These are phyloP conservation scores for Fregetta grallaria DNA, from an alignment of 2,113 vertebrate species.

Conservation along the genomic window DNA sequence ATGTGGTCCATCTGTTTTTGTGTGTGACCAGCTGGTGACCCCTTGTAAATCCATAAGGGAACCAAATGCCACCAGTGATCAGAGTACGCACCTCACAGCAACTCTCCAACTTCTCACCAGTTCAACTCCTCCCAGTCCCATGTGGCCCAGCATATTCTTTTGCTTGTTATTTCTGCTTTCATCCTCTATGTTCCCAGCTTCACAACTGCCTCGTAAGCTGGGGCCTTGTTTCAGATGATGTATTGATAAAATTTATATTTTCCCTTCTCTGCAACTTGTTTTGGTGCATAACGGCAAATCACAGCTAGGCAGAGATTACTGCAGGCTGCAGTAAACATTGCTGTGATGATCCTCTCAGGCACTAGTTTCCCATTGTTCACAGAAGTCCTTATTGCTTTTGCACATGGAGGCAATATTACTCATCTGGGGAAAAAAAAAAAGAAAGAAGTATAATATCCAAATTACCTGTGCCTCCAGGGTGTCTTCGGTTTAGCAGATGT, in stretches of 20 bases:
- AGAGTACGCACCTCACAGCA: neutral
- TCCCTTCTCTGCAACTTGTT: neutral
- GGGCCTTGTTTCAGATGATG: rapidly evolving
- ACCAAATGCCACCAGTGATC: neutral
- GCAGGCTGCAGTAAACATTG: neutral
- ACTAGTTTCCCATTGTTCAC: neutral
- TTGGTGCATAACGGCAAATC: neutral
- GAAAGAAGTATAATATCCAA: neutral
- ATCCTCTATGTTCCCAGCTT: neutral
- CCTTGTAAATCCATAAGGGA: neutral
- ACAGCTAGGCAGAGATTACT: neutral
- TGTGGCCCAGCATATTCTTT: neutral
- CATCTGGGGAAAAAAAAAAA: neutral
- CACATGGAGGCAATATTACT: neutral
- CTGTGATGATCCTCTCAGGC: neutral
- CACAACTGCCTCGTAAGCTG: neutral
- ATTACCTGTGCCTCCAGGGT: neutral
- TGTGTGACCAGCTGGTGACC: slow-evolving; percentile 2
- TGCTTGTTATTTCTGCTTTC: neutral
- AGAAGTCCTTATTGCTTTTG: neutral
- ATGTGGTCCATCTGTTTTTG: neutral
- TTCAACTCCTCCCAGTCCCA: neutral
- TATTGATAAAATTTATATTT: neutral
- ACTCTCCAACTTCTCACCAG: neutral
- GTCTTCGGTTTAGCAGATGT: neutral